These are phyloP conservation scores for Temnothorax curvispinosus DNA, from an alignment of 1,140 invertebrate genomes.

Conservation along the genomic window DNA sequence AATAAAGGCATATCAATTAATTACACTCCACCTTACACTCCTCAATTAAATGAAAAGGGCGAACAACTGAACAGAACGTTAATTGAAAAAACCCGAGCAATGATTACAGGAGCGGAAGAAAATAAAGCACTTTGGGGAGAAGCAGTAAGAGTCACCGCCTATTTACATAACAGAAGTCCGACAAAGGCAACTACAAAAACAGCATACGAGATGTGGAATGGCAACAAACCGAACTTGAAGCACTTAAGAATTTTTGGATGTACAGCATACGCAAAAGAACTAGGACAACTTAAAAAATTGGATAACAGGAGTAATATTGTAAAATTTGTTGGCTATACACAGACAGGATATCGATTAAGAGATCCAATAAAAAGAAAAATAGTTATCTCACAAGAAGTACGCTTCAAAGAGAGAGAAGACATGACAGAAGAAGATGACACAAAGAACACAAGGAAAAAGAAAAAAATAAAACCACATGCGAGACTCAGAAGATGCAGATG, in stretches of 20 bases:
- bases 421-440: neutral
- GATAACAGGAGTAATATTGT: neutral
- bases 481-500: neutral
- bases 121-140: neutral
- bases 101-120: neutral
- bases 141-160: neutral
- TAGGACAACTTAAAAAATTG: neutral
- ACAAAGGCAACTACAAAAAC: neutral
- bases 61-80: neutral
- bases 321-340: neutral
- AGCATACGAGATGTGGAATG: neutral
- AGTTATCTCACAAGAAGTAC: neutral
- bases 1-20: conserved; percentile 25
- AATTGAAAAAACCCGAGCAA: neutral
- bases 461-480: neutral
- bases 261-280: neutral
- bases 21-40: conserved; percentile 9
- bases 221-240: neutral
- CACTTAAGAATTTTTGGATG: neutral
- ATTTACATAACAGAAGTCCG: neutral
- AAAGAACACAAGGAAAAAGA: neutral
- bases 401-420: neutral
- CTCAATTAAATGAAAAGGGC: neutral
- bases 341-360: conserved; percentile 18
- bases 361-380: neutral